Evolutionary conservation across 2,113 vertebrate genomes (phyloP).

Genomic region (Serranochromis macrocephalus): DNA sequence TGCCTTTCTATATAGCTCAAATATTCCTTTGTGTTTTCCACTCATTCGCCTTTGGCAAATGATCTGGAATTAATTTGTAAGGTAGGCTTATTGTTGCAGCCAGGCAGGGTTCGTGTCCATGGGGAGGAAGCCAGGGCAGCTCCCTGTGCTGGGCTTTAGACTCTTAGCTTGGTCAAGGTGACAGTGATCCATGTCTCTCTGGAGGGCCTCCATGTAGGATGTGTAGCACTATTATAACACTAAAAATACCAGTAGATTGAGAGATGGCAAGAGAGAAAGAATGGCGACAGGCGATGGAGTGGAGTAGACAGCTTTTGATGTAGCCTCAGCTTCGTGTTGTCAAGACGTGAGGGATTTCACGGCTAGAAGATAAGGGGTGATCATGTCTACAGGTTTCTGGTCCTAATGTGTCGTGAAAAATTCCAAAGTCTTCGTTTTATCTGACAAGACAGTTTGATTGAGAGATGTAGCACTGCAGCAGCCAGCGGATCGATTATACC

Average conservation of each 20-base stretch:
- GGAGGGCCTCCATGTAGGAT: slow-evolving; percentile 19
- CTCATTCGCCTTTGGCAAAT: neutral
- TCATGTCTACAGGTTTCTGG: slow-evolving; percentile 9
- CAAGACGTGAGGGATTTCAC: slow-evolving; percentile 8
- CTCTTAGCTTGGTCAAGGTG: slow-evolving; percentile 53
- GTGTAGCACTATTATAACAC: slow-evolving; percentile 16
- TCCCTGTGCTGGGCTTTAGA: slow-evolving; percentile 7
- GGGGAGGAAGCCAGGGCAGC: slow-evolving; percentile 5
- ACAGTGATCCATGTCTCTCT: slow-evolving; percentile 46
- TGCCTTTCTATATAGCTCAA: neutral
- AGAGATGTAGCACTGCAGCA: slow-evolving; percentile 30
- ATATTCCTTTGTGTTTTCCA: neutral
- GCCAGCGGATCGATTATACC: slow-evolving; percentile 30
- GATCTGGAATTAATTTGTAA: slow-evolving; percentile 18
- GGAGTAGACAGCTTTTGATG: neutral
- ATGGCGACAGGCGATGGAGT: neutral
- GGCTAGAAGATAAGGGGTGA: neutral
- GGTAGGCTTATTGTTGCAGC: neutral
- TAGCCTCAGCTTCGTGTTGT: neutral
- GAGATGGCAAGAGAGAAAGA: neutral
- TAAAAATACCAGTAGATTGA: slow-evolving; percentile 18
- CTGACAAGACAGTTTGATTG: slow-evolving; percentile 37
- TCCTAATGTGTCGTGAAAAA: neutral
- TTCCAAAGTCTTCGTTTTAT: slow-evolving; percentile 9
- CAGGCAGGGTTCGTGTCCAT: neutral